Conservation (phyloP, 2,888 invertebrate genomes). For the Tenthredo amoena region DNA sequence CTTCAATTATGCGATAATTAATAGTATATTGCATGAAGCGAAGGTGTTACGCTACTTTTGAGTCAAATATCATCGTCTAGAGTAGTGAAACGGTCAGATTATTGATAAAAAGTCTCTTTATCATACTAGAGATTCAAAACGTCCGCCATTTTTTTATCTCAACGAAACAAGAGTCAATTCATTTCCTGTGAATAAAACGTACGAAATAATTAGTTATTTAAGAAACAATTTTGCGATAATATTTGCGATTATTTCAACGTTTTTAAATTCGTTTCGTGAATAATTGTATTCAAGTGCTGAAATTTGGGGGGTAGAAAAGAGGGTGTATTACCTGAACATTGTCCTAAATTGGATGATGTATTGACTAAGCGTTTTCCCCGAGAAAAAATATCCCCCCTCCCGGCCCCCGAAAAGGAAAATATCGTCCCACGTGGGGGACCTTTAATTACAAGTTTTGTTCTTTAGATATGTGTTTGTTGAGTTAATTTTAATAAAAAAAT, state of each 20-base stretch:
- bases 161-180: background rate
- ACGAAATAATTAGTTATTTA: background rate
- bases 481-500: slow-evolving; percentile 75
- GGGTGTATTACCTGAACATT: background rate
- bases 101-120: background rate
- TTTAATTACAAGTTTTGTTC: slow-evolving; percentile 77
- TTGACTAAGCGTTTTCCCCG: slow-evolving; percentile 75
- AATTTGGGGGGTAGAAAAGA: background rate
- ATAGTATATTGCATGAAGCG: background rate
- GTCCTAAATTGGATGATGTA: slow-evolving; percentile 59
- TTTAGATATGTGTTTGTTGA: slow-evolving; percentile 76
- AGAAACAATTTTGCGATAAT: background rate
- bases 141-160: background rate
- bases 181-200: background rate
- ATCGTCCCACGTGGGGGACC: slow-evolving; percentile 77
- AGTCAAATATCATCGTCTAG: background rate
- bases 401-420: slow-evolving; percentile 73
- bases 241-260: background rate
- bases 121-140: background rate
- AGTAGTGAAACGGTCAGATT: background rate
- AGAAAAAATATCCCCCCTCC: slow-evolving; percentile 73
- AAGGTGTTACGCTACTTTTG: background rate
- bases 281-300: background rate
- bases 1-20: background rate
- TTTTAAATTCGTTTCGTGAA: background rate